Evolutionary conservation across 2,888 invertebrate genomes (phyloP), one percentile per base, ranked within the genome.

Genomic region (Parascotia fuliginaria): DNA sequence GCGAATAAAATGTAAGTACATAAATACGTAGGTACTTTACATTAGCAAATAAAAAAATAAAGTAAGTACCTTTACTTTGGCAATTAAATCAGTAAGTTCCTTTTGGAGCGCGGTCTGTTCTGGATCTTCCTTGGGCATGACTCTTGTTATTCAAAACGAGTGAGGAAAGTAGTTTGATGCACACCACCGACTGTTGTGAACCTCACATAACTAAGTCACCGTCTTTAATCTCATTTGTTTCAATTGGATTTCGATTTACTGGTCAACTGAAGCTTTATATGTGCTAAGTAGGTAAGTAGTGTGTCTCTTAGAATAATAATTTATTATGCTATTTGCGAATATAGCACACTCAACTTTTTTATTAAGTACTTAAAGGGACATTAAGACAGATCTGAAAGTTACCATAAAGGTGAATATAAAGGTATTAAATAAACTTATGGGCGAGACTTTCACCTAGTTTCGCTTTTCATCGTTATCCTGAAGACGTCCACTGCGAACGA

Each of bases 101-200:
- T 96, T 95, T 78, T 96, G 95, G 16, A 98, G 92, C 45, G 94
- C 95, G 15, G 95, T 93, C 1, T 95, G 94, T 87, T 97, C 97
- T 0, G 97, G 94, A 84, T 97, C 97, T 69, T 95, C 95, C 86
- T 97, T 97, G 6, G 95, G 95, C 96, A 96, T 96, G 37, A 49
- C 57, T 61, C 11, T 42, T n/a, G n/a, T n/a, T n/a, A n/a, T n/a
- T n/a, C n/a, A n/a, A n/a, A n/a, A 47, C 41, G 19, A 34, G 27
- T 31, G 16, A n/a, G 31, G 27, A 55, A 24, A 68, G 62, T 54
- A 50, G 24, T 32, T 31, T 44, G 36, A 52, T 38, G 46, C 52
- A 50, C 55, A 47, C 45, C 49, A 33, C 36, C 51, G 46, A 57
- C 61, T 60, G 51, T 55, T 77, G 54, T 77, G 76, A 70, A 53